Evolutionary conservation across 2,797 vertebrate species (phyloP), one percentile per base, ranked within the genome.

Genomic region (Neopelma chrysocephalum): DNA sequence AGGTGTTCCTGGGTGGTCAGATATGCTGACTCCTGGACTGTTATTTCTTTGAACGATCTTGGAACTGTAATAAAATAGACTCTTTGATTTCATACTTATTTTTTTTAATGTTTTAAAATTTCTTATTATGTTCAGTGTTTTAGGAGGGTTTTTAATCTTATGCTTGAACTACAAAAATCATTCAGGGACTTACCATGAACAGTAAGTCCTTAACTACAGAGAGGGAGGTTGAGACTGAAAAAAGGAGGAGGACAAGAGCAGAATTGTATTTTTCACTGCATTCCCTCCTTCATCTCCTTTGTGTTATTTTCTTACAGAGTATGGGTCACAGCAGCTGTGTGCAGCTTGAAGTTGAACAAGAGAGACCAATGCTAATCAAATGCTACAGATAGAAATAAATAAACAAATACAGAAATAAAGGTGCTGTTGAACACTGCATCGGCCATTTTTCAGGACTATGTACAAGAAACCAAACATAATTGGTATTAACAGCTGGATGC

Each of bases 1-100:
- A 68, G 90, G 47, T n/a, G 23, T 53, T 65, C 40, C 68, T 94
- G 77, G 77, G 82, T 94, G 90, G 80, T 84, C 87, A 93, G 64
- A 86, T 75, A 81, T 73, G 51, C 58, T 72, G 72, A 93, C 47
- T 94, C 43, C 43, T 54, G 62, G 12, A 32, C 38, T 53, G 20
- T 54, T 72, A 32, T 19, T 66, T 84, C 80, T 93, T 83, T 83
- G 76, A 95, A 97, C 51, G 15, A 23, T 58, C 53, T 43, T 86
- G 32, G 40, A 91, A 5, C 26, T 60, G 22, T 25, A 93, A 11
- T 19, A 77, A 87, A 90, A 15, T 34, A 50, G 12, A 6, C 19
- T 71, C 77, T 94, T 65, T 82, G 29, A 86, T 56, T 79, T 76
- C 25, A 47, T n/a, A 62, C 12, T 78, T 57, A 2, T 25, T 69